phyloP scores from a whole-genome alignment of 2,113 vertebrate genomes.

The Montifringilla adamsi region DNA sequence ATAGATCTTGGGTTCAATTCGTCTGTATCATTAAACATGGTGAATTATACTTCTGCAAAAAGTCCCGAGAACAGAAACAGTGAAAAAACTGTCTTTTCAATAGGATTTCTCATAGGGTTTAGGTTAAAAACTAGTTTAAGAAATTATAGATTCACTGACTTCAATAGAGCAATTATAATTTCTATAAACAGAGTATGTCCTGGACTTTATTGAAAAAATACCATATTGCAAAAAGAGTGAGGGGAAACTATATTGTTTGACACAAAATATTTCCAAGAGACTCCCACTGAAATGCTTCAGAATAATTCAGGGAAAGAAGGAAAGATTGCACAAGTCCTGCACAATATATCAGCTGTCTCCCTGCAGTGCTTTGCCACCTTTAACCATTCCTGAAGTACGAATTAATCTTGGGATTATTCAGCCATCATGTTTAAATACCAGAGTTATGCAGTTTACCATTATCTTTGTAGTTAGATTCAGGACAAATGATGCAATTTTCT shows the following conservation, averaged over 20 bases:
- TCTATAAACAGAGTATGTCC: neutral
- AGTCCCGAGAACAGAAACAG: neutral
- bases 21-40: neutral
- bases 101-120: neutral
- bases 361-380: neutral
- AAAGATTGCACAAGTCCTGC: neutral
- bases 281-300: neutral
- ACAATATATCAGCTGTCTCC: neutral
- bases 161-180: neutral
- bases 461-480: neutral
- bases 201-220: neutral
- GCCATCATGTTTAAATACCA: neutral
- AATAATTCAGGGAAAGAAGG: neutral
- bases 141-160: neutral
- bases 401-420: neutral
- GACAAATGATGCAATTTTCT: slow-evolving; percentile 6
- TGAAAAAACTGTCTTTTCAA: neutral
- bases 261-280: neutral
- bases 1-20: neutral
- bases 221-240: neutral
- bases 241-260: neutral
- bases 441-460: neutral
- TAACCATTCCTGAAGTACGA: neutral
- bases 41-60: neutral
- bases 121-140: neutral